Evolutionary conservation across 2,113 vertebrate species (phyloP).

Genomic region (Perca schrenkii): DNA sequence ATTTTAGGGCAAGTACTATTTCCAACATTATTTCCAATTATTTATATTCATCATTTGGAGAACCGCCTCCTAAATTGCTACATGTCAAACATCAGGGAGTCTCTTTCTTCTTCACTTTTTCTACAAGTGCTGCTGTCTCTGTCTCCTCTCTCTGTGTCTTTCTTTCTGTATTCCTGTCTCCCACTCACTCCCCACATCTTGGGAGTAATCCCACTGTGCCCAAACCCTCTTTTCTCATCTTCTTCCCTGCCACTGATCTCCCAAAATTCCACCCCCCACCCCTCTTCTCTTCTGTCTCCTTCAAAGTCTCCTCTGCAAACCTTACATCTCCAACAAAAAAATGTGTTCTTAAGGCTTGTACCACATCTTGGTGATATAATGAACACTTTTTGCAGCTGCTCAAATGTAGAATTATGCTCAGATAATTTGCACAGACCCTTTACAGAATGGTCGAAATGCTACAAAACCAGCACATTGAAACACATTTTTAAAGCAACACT

Average conservation of each 20-base stretch:
- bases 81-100: constrained; percentile 19
- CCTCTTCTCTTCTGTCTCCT: constrained; percentile 24
- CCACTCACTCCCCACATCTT: constrained; percentile 68
- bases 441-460: neutral
- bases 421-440: constrained; percentile 31
- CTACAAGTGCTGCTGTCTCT: constrained; percentile 33
- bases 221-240: constrained; percentile 72
- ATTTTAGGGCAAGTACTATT: neutral
- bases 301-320: constrained; percentile 43
- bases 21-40: neutral
- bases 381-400: constrained; percentile 45
- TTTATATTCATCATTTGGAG: neutral
- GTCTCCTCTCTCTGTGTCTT: constrained; percentile 26
- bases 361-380: constrained; percentile 54
- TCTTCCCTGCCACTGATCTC: constrained; percentile 69
- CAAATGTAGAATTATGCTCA: constrained; percentile 28
- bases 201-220: constrained; percentile 70
- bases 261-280: constrained; percentile 52
- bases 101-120: constrained; percentile 33
- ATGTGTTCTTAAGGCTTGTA: constrained; percentile 25
- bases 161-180: constrained; percentile 69
- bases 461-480: constrained; percentile 7
- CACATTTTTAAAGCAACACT: constrained; percentile 7
- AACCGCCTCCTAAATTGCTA: constrained; percentile 23
- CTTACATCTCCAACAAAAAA: constrained; percentile 40